A percentile compares a stretch with the other conserved stretches of the same genome.
Evolutionary conservation across 2,888 invertebrate genomes (phyloP).

Genomic region (Hesperia comma): DNA sequence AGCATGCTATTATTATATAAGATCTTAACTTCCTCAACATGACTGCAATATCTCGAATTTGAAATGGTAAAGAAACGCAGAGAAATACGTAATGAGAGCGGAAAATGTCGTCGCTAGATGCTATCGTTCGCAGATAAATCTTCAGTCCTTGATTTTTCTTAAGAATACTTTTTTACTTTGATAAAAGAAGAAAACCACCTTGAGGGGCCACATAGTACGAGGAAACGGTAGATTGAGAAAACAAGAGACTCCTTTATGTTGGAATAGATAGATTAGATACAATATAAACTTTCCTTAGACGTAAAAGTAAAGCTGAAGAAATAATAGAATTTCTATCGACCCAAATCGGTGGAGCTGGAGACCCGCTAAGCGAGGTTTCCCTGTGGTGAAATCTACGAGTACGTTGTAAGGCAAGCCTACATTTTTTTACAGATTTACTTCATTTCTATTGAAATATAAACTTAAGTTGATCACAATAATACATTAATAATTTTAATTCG

Average conservation of each 20-base stretch:
- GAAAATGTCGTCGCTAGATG: slow-evolving; percentile 15
- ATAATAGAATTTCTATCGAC: background rate
- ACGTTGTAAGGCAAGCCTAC: too few relatives aligned
- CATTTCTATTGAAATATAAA: too few relatives aligned
- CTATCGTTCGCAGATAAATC: slow-evolving; percentile 15
- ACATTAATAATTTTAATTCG: too few relatives aligned
- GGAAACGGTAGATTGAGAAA: background rate
- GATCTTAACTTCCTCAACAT: background rate
- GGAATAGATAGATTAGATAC: too few relatives aligned
- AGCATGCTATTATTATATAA: background rate
- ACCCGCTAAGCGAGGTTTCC: too few relatives aligned
- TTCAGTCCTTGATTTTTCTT: slow-evolving; percentile 11
- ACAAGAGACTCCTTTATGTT: too few relatives aligned
- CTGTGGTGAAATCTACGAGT: too few relatives aligned
- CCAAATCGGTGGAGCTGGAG: too few relatives aligned
- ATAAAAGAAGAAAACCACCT: background rate
- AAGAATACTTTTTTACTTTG: slow-evolving; percentile 10
- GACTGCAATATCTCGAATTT: slow-evolving; percentile 11
- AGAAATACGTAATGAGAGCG: slow-evolving; percentile 3
- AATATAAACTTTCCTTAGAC: background rate
- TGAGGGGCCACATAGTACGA: background rate
- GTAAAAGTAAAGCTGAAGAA: background rate
- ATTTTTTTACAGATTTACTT: too few relatives aligned
- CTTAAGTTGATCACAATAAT: too few relatives aligned
- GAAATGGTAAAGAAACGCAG: slow-evolving; percentile 5